Conservation (phyloP, 37 sponge, comb jelly and placozoan species). For the Axinella damicornis region DNA sequence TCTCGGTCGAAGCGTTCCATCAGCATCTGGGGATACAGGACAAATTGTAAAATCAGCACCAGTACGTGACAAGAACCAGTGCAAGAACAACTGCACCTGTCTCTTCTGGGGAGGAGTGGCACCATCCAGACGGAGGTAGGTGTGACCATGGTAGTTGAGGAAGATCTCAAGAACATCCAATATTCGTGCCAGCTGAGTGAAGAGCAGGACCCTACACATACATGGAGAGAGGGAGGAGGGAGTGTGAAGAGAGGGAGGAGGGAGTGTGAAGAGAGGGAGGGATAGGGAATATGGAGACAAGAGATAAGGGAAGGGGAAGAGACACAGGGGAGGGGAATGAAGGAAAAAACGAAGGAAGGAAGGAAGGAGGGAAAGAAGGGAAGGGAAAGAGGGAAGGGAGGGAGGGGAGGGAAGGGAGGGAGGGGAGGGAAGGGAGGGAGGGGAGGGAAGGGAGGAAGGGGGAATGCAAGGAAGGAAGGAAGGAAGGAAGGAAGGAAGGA, state of each 20-base stretch:
- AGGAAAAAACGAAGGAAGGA: not conserved
- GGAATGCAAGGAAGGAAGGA: not conserved
- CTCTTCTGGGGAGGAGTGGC: slow-evolving; percentile 86
- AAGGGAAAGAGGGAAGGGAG: not conserved
- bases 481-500: too few species aligned
- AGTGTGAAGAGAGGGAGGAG: too few species aligned
- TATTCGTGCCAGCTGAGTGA: slow-evolving; percentile 99
- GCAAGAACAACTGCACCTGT: slow-evolving; percentile 64
- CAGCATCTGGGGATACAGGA: slow-evolving; percentile 64
- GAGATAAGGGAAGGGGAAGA: not conserved
- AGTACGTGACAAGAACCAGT: too few species aligned
- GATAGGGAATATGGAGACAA: too few species aligned
- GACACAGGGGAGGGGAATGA: not conserved
- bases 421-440: not conserved
- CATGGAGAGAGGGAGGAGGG: too few species aligned
- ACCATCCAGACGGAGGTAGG: slow-evolving; percentile 97
- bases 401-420: not conserved
- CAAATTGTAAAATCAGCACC: too few species aligned
- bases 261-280: too few species aligned
- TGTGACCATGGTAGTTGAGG: slow-evolving; percentile 97
- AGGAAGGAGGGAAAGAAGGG: not conserved
- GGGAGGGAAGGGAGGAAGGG: not conserved
- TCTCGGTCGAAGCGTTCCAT: slow-evolving; percentile 98
- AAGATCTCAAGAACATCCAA: slow-evolving; percentile 96
- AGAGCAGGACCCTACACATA: slow-evolving; percentile 93